Percentiles rank a stretch among this genome's conserved stretches.
These are phyloP conservation scores for Limnodromus scolopaceus DNA, from an alignment of 2,797 vertebrate species.

Conservation along the genomic window DNA sequence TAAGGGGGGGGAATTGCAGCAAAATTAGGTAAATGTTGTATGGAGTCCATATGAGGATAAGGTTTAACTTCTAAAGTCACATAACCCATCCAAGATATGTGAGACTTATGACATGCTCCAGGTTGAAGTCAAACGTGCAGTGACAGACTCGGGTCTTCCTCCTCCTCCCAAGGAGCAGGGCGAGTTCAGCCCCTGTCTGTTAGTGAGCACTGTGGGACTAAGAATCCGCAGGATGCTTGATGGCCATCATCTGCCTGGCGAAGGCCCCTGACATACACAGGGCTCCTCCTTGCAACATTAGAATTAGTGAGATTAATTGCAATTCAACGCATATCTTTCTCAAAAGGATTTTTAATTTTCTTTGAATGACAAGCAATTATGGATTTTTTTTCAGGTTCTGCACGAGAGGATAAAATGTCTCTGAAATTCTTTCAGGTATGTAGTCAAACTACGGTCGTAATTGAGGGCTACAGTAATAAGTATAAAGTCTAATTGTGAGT, in stretches of 20 bases:
- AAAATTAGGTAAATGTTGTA: too few species aligned
- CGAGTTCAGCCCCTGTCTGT: fast-evolving
- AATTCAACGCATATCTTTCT: neutral
- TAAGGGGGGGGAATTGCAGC: neutral
- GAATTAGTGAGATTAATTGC: neutral
- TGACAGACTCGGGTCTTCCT: neutral
- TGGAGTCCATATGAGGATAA: neutral
- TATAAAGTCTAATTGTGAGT: constrained; percentile 4
- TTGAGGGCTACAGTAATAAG: neutral
- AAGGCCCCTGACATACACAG: neutral
- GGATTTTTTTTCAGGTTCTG: neutral
- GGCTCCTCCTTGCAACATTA: neutral
- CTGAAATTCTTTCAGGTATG: neutral
- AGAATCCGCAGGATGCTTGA: fast-evolving
- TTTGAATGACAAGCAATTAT: constrained; percentile 29
- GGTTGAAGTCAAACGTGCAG: fast-evolving
- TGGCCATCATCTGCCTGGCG: neutral
- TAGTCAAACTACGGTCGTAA: neutral
- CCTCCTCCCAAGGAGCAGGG: neutral
- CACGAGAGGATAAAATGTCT: constrained; percentile 17
- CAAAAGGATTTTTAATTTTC: constrained; percentile 33
- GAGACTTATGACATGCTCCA: neutral
- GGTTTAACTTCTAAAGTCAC: fast-evolving
- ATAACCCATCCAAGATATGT: fast-evolving
- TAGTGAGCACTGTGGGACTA: too few species aligned